Evolutionary conservation across 1,140 invertebrate genomes (phyloP), one percentile per base, ranked within the genome.

Genomic region (Conus betulinus): DNA sequence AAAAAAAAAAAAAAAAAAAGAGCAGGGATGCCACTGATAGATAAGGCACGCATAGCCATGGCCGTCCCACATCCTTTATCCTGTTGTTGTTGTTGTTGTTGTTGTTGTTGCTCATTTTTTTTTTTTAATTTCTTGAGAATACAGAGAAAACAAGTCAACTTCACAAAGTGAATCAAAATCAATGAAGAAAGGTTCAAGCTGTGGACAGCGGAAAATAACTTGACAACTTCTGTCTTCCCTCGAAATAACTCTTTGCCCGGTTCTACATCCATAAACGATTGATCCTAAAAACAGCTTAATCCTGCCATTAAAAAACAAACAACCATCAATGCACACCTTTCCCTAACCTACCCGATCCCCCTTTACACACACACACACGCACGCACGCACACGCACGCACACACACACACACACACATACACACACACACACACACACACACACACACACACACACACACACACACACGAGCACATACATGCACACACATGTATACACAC

Each of bases 331-430:
- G 89, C 89, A 89, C 81, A 85, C 87, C 84, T 63, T 89, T 79
- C 51, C 79, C 89, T 67, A 15, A 84, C 82, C 8, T 39, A 84
- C 82, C 82, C 15, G n/a, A n/a, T n/a, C n/a, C n/a, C n/a, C n/a
- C n/a, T n/a, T n/a, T n/a, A n/a, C n/a, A n/a, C n/a, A n/a, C 82
- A n/a, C 82, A 84, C 82, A n/a, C 82, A 84, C 82, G 51, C 82
- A 84, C 82, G 51, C 63, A 89, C 88, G 57, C 88, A 86, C 85
- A 74, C 85, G 5, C 84, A 76, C 88, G 67, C 88, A 57, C 88
- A 89, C 88, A 88, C 88, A 88, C 89, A 84, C 87, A 90, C 89
- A 76, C 87, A 90, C 89, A 76, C 85, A 88, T 87, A 89, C 89
- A 90, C 89, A 71, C 81, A 90, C 87, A 89, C 87, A 76, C 87